Conservation (phyloP, 2,113 vertebrate species). For the Epinephelus cyanopodus region DNA sequence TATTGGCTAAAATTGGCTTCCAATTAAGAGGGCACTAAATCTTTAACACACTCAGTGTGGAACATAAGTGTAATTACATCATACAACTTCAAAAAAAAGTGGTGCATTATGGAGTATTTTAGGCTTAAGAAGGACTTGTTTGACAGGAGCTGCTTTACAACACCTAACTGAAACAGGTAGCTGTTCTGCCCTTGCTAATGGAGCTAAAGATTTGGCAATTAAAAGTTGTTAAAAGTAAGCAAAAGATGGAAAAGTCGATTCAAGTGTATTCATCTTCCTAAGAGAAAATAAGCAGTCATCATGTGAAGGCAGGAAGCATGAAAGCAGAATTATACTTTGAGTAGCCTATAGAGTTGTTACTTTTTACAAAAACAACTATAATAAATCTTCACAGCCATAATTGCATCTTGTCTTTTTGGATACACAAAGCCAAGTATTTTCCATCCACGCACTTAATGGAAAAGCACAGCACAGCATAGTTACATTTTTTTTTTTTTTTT, state of each 20-base stretch:
- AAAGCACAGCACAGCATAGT: neutral
- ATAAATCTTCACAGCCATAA: neutral
- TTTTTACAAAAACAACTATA: neutral
- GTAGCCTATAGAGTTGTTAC: neutral
- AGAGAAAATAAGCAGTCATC: neutral
- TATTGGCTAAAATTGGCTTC: neutral
- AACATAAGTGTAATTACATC: no score
- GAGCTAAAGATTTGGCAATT: neutral
- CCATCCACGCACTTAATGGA: neutral
- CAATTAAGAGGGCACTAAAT: no score
- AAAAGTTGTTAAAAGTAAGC: neutral
- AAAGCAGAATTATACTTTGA: neutral
- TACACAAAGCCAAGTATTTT: neutral
- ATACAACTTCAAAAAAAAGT: no score
- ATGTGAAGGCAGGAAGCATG: neutral
- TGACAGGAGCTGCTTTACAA: neutral
- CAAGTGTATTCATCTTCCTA: neutral
- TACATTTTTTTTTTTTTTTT: neutral
- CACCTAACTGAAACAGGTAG: neutral
- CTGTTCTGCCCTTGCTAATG: neutral
- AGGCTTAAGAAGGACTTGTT: no score
- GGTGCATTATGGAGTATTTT: neutral
- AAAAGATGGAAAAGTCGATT: neutral
- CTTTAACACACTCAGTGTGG: no score
- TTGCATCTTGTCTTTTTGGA: neutral